Base-by-base conservation (phyloP, 2,888 invertebrate genomes). In the Agrilus cyanescens region DNA sequence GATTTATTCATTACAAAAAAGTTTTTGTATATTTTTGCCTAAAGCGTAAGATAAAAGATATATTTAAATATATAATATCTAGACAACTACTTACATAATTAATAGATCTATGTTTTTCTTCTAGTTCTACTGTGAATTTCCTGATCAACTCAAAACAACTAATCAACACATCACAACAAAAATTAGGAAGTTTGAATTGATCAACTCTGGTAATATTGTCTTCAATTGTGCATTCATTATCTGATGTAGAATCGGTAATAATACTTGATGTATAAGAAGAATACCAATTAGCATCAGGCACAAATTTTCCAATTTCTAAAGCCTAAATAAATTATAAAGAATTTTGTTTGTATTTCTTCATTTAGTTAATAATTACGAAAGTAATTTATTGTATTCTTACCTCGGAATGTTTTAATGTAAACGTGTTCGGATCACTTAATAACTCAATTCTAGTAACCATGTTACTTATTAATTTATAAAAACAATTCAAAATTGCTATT, bases 1-100 rank as follows among this genome's bases (percentile, higher is more conserved):
- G 76, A 59, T 48, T 70, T 65, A 46, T 73, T 68, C n/a, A 73
- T 54, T 37, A 77, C 55, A 44, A 55, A 57, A 8, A 75, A 49
- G 45, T 70, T 66, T 16, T 59, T 57, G 54, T 74, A 75, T 15
- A 25, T 25, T 25, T 25, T 25, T 25, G 25, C 25, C 25, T 25
- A 25, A 25, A 25, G 10, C 7, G 20, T 4, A 20, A 5, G 6
- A 20, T 20, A n/a, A n/a, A n/a, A n/a, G n/a, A n/a, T n/a, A n/a
- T n/a, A n/a, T n/a, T n/a, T n/a, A n/a, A n/a, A n/a, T n/a, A n/a
- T n/a, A n/a, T n/a, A n/a, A n/a, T n/a, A n/a, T n/a, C n/a, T n/a
- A n/a, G n/a, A n/a, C n/a, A 25, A 25, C 3, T 25, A 25, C 10
- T 25, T 25, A 25, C 25, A 25, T 25, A 25, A 10, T 25, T 25